Base-by-base conservation (phyloP, 2,797 vertebrate species). In the Lagocephalus sceleratus region DNA sequence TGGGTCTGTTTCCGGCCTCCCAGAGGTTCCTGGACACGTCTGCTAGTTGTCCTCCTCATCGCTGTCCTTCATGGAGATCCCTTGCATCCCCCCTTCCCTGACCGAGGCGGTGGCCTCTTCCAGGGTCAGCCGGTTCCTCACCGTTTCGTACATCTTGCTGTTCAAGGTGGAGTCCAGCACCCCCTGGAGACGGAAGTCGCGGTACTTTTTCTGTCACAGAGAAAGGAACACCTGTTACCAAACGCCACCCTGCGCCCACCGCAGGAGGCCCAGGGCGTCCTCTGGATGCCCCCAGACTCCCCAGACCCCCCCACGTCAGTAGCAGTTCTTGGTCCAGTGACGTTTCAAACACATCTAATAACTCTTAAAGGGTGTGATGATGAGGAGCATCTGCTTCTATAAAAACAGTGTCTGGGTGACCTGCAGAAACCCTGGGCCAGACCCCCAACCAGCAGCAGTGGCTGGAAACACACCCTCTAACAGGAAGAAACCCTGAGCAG, bases 41-140 rank as follows among this genome's bases (percentile, higher is more conserved):
- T 95, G 94, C 78, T 96, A 90, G 9, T 94, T 91, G 54, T 84
- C 66, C 21, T 99, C 97, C 82, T 99, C 97, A 51, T 99, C 97
- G 2, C 97, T 99, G 91, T 99, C 96, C 80, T 91, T 98, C 97
- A 99, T 99, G 60, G 96, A 98, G 77, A 99, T 95, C 1, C 97
- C 97, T 75, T 97, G 95, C 74, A 99, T 95, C 48, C 95, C 96
- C 2, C 95, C 96, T 71, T 99, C 96, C 10, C 95, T 93, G 70
- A 99, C 97, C 0, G 95, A 97, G 0, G 97, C 96, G 0, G 95
- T 98, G 71, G 97, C 95, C 85, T 99, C 97, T 72, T 99, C 97
- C 58, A 99, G 89, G 0, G 94, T 96, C 81, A 99, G 92, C 2
- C 97, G 91, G 88, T 95, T 99, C 64, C 96, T 92, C 78, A 99